Conservation (phyloP, 2,888 invertebrate genomes). For the Pristionchus entomophagus region DNA sequence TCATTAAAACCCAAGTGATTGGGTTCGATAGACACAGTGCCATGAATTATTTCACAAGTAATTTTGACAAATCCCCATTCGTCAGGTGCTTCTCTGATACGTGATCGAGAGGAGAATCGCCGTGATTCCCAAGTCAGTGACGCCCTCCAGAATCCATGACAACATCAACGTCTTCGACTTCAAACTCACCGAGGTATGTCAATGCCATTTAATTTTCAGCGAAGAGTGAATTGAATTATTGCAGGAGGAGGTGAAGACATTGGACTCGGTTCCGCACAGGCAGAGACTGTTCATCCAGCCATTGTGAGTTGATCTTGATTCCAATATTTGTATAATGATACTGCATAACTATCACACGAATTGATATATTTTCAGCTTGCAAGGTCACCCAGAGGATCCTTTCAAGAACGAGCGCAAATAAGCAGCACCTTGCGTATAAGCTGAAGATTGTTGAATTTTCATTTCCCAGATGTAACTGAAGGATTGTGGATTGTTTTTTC, state of each 20-base stretch:
- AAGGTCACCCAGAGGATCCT: constrained; percentile 60
- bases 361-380: constrained; percentile 60
- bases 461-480: not conserved
- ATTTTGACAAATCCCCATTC: too few species aligned
- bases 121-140: constrained; percentile 48
- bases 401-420: constrained; percentile 54
- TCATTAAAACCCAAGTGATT: too few species aligned
- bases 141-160: constrained; percentile 35
- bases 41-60: not conserved
- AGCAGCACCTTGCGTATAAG: not conserved
- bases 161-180: constrained; percentile 43
- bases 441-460: not conserved
- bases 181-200: constrained; percentile 40
- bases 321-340: too few species aligned
- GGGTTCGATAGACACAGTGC: too few species aligned
- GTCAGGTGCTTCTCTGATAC: constrained; percentile 43
- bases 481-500: not conserved
- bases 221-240: not conserved
- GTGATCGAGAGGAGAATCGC: not conserved
- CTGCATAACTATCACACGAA: too few species aligned
- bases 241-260: constrained; percentile 53
- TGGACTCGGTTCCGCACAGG: constrained; percentile 51
- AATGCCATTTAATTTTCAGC: not conserved
- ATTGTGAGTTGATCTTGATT: not conserved
- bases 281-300: constrained; percentile 54